A percentile compares a stretch with the other conserved stretches of the same genome.
Conservation (phyloP, 2,888 invertebrate genomes). For the Dryomyza anilis region DNA sequence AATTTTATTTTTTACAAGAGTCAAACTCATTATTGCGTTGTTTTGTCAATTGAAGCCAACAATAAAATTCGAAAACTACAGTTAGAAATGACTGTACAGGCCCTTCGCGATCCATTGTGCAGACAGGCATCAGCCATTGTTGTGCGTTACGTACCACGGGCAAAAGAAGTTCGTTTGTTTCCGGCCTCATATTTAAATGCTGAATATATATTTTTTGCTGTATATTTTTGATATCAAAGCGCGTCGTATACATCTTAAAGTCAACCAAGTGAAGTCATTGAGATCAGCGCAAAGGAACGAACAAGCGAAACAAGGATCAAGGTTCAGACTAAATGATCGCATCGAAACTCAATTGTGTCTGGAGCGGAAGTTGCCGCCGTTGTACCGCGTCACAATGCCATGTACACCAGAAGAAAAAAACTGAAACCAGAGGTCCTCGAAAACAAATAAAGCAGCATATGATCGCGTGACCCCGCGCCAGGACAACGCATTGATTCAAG, state of each 20-base stretch:
- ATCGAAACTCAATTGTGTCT: slow-evolving; percentile 16
- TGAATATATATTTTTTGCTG: not conserved
- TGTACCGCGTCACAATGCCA: not conserved
- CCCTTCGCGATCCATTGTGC: not conserved
- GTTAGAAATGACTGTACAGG: slow-evolving; percentile 7
- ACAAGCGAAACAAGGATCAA: no score
- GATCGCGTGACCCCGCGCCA: not conserved
- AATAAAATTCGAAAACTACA: slow-evolving; percentile 4
- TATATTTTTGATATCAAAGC: slow-evolving; percentile 3
- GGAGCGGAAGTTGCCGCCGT: slow-evolving; percentile 18
- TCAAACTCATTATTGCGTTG: slow-evolving; percentile 11
- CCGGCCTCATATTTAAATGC: slow-evolving; percentile 23
- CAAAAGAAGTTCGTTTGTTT: slow-evolving; percentile 10
- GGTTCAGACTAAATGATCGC: slow-evolving; percentile 18
- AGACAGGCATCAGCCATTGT: not conserved
- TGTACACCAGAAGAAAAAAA: not conserved
- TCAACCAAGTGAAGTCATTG: slow-evolving; percentile 22
- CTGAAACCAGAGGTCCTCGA: not conserved
- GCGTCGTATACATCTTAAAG: slow-evolving; percentile 15
- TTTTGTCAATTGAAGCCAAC: slow-evolving; percentile 4
- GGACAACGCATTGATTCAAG: not conserved
- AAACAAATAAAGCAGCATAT: not conserved
- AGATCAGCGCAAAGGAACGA: slow-evolving; percentile 16
- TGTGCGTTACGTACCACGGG: not conserved
- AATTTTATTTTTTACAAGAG: not conserved